Percentiles rank a stretch among this genome's conserved stretches.
Evolutionary conservation across 2,888 invertebrate genomes (phyloP).

Genomic region (Coenonympha arcania): DNA sequence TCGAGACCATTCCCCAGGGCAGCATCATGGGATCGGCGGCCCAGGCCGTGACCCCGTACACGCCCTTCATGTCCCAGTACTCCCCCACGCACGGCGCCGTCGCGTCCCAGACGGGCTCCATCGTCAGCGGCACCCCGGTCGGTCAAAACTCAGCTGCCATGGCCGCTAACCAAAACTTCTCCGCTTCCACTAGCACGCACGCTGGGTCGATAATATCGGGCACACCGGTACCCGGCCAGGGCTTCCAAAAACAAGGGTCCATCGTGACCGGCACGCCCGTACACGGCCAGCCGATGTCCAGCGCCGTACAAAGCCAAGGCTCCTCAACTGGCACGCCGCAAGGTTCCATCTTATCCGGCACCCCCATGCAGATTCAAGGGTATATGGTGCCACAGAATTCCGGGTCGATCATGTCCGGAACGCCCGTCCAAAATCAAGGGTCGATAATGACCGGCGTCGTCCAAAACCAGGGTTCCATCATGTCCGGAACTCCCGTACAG

Average conservation of each 20-base stretch:
- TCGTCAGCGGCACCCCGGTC: constrained; percentile 27
- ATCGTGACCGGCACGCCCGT: constrained; percentile 25
- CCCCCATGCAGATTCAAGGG: constrained; percentile 16
- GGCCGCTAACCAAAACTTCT: background rate
- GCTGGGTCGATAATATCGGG: constrained; percentile 20
- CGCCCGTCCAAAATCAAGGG: constrained; percentile 11
- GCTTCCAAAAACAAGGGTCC: constrained; percentile 29
- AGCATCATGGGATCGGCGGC: constrained; percentile 40
- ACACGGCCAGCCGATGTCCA: background rate
- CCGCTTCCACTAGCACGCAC: background rate
- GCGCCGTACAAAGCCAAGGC: background rate
- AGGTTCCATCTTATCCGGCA: constrained; percentile 17
- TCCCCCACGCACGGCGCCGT: constrained; percentile 35
- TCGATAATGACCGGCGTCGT: constrained; percentile 15
- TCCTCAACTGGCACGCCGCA: background rate
- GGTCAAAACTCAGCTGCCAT: constrained; percentile 2
- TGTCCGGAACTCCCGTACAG: constrained; percentile 4
- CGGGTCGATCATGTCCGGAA: constrained; percentile 16
- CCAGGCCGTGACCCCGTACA: constrained; percentile 37
- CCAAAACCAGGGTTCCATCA: constrained; percentile 5
- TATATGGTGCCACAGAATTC: too few species aligned
- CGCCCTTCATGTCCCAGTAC: constrained; percentile 34
- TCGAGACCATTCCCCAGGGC: constrained; percentile 63
- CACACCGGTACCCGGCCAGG: constrained; percentile 1
- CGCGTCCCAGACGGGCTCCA: constrained; percentile 29